Conservation (phyloP, 2,113 vertebrate species). For the Ivindomyrus marchei region DNA sequence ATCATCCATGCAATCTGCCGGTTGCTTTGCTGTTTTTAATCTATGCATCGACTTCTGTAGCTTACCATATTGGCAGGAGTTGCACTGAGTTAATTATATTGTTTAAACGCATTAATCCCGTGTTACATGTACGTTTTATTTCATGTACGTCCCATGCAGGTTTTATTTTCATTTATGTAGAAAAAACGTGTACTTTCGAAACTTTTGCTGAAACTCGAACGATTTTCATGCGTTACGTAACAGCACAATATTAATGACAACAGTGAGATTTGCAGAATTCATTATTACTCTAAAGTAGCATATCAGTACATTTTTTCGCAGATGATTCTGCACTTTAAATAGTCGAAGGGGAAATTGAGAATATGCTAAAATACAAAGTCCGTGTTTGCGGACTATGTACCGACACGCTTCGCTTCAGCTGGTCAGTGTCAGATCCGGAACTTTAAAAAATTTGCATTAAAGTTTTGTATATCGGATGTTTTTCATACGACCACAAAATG, state of each 20-base stretch:
- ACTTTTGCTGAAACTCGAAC: neutral
- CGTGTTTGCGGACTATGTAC: neutral
- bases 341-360: neutral
- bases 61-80: neutral
- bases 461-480: neutral
- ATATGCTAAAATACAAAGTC: neutral
- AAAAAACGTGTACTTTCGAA: neutral
- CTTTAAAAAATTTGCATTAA: neutral
- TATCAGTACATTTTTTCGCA: neutral
- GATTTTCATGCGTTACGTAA: neutral
- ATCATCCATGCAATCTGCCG: neutral
- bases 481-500: neutral
- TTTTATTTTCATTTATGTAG: neutral
- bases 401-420: neutral
- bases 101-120: neutral
- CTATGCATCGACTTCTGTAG: neutral
- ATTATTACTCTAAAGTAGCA: neutral
- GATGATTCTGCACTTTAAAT: neutral
- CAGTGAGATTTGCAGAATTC: neutral
- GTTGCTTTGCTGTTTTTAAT: neutral
- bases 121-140: neutral
- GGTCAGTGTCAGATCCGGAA: neutral
- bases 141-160: neutral
- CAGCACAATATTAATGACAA: neutral
- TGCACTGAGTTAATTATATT: neutral